Percentiles rank a stretch among this genome's conserved stretches.
phyloP scores from a whole-genome alignment of 1,140 invertebrate genomes.

The Psilanteris sp. region DNA sequence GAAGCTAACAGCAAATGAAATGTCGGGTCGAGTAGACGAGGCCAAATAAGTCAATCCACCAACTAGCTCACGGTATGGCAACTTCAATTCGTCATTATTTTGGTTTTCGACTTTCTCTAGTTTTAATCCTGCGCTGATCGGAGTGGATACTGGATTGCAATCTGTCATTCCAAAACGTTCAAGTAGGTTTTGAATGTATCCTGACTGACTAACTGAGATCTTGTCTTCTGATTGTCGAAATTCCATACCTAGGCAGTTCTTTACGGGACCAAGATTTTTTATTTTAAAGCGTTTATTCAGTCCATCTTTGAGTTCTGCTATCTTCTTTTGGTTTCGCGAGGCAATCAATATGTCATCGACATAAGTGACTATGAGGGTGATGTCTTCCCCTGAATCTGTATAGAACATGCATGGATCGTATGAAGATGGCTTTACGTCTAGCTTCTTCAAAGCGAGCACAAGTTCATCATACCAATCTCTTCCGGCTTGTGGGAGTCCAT shows the following conservation, averaged over 20 bases:
- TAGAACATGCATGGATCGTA: slow-evolving; percentile 43
- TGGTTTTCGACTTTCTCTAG: slow-evolving; percentile 16
- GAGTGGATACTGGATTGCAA: slow-evolving; percentile 35
- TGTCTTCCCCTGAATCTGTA: slow-evolving; percentile 58
- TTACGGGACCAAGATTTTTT: too few species aligned
- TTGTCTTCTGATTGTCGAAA: too few species aligned
- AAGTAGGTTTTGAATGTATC: slow-evolving; percentile 26
- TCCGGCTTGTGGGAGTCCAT: not conserved
- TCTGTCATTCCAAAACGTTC: slow-evolving; percentile 34
- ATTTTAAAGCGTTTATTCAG: too few species aligned
- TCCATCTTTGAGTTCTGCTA: not conserved
- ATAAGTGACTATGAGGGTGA: slow-evolving; percentile 16
- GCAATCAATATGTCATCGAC: too few species aligned
- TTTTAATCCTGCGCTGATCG: slow-evolving; percentile 7
- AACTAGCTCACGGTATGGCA: slow-evolving; percentile 6
- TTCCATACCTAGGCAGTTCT: too few species aligned
- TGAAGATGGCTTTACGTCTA: too few species aligned
- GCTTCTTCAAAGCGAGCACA: not conserved
- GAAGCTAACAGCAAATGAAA: not conserved
- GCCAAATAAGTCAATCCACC: slow-evolving; percentile 1
- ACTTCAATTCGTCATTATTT: not conserved
- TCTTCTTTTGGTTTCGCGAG: not conserved
- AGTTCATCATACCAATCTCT: slow-evolving; percentile 11
- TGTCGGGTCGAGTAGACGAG: not conserved
- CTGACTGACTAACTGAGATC: too few species aligned